phyloP scores from a whole-genome alignment of 2,888 invertebrate genomes.

The Physocephala rufipes region DNA sequence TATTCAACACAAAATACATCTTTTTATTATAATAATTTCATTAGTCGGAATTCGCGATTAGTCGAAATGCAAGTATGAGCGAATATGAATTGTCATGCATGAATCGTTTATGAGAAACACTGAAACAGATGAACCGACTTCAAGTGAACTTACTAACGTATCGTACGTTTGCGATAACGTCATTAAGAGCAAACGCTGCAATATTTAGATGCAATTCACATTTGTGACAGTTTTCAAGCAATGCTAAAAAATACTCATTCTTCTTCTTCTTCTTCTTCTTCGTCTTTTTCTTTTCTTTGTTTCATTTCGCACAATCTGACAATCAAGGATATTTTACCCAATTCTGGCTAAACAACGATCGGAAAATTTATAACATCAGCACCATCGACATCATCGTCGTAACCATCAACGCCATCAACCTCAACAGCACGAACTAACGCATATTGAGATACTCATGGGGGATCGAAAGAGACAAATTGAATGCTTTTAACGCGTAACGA shows the following conservation, averaged over 20 bases:
- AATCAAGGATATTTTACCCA: slow-evolving; percentile 10
- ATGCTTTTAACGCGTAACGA: neutral
- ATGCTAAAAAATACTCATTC: slow-evolving; percentile 2
- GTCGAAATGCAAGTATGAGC: no score
- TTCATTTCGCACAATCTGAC: slow-evolving; percentile 27
- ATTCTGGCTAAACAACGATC: neutral
- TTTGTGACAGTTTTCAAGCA: slow-evolving; percentile 25
- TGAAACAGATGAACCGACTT: neutral
- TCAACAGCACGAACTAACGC: no score
- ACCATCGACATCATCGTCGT: neutral
- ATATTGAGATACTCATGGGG: no score
- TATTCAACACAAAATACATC: no score
- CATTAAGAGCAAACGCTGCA: neutral
- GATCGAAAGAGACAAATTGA: no score
- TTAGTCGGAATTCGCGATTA: no score
- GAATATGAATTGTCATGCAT: no score
- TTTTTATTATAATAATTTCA: no score
- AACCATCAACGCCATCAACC: neutral
- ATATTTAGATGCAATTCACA: neutral
- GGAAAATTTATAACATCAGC: neutral
- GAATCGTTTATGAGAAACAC: no score
- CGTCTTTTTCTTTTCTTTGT: no score
- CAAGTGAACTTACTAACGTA: neutral
- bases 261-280: no score
- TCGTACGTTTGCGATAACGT: neutral